phyloP scores from a whole-genome alignment of 1,140 invertebrate genomes.

The Drosophila kurseongensis region DNA sequence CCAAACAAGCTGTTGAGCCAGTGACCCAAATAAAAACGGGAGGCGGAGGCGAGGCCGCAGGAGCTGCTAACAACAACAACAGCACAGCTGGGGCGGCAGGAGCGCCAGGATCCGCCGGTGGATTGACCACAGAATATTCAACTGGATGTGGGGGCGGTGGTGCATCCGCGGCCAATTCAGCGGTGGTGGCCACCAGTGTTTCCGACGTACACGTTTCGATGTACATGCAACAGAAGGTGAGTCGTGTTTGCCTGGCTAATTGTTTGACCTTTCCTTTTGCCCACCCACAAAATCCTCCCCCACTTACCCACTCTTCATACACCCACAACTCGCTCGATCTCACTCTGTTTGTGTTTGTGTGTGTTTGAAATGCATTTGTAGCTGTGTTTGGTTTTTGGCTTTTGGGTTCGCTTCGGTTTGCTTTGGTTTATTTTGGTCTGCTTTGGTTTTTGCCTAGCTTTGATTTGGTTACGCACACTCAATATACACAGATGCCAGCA shows the following conservation, averaged over 20 bases:
- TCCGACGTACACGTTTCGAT: slow-evolving; percentile 79
- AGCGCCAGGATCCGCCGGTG: slow-evolving; percentile 34
- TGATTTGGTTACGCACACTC: slow-evolving; percentile 49
- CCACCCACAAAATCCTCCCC: background rate
- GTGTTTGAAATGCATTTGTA: slow-evolving; percentile 68
- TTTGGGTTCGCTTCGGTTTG: slow-evolving; percentile 43
- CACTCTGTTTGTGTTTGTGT: slow-evolving; percentile 27
- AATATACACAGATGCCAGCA: slow-evolving; percentile 2
- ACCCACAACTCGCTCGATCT: slow-evolving; percentile 7
- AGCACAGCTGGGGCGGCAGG: slow-evolving; percentile 41
- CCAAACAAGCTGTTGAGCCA: slow-evolving; percentile 83
- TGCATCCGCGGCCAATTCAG: slow-evolving; percentile 51
- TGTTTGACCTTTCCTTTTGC: slow-evolving; percentile 8
- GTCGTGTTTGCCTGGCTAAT: slow-evolving; percentile 26
- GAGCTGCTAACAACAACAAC: slow-evolving; percentile 34
- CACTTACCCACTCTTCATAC: slow-evolving; percentile 1
- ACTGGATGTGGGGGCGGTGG: slow-evolving; percentile 17
- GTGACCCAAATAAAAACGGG: slow-evolving; percentile 86
- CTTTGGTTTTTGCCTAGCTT: slow-evolving; percentile 50
- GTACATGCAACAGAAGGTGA: slow-evolving; percentile 84
- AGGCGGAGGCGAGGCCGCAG: slow-evolving; percentile 69
- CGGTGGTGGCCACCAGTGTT: slow-evolving; percentile 85
- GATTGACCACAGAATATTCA: slow-evolving; percentile 33
- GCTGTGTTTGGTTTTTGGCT: slow-evolving; percentile 61
- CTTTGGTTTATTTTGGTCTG: slow-evolving; percentile 54